A percentile compares a stretch with the other conserved stretches of the same genome.
These are phyloP conservation scores for Petrolisthes cinctipes DNA, from an alignment of 2,888 invertebrate genomes.

Conservation along the genomic window DNA sequence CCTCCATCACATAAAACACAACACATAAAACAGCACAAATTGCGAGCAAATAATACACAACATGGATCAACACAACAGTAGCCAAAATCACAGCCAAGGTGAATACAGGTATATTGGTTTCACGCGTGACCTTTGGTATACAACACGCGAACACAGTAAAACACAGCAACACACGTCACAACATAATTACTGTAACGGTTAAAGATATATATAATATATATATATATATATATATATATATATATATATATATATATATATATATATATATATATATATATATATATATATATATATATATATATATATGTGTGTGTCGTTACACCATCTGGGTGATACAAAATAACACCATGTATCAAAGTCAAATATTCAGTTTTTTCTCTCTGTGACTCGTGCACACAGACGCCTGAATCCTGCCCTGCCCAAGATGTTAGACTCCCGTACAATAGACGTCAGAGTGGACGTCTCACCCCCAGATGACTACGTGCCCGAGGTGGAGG, in stretches of 20 bases:
- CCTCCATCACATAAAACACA: too few relatives aligned
- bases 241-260: conserved; percentile 7
- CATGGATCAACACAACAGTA: too few relatives aligned
- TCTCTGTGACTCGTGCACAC: background rate
- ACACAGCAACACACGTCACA: too few relatives aligned
- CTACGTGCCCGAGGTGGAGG: background rate
- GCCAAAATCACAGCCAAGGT: too few relatives aligned
- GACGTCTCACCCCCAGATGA: background rate
- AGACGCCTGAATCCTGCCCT: background rate
- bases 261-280: conserved; percentile 4
- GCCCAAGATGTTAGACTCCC: conserved; percentile 10
- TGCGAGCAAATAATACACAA: too few relatives aligned
- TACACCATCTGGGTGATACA: background rate
- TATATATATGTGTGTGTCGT: background rate
- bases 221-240: conserved; percentile 7
- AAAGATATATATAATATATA: background rate
- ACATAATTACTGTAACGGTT: too few relatives aligned
- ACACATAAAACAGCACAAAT: too few relatives aligned
- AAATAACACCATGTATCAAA: background rate
- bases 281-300: background rate
- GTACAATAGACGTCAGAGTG: conserved; percentile 2
- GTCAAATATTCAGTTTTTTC: background rate
- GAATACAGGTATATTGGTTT: too few relatives aligned
- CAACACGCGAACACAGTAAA: too few relatives aligned
- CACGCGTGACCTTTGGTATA: too few relatives aligned